Conservation (phyloP, 1,140 invertebrate species). For the Schlechtendalia chinensis region DNA sequence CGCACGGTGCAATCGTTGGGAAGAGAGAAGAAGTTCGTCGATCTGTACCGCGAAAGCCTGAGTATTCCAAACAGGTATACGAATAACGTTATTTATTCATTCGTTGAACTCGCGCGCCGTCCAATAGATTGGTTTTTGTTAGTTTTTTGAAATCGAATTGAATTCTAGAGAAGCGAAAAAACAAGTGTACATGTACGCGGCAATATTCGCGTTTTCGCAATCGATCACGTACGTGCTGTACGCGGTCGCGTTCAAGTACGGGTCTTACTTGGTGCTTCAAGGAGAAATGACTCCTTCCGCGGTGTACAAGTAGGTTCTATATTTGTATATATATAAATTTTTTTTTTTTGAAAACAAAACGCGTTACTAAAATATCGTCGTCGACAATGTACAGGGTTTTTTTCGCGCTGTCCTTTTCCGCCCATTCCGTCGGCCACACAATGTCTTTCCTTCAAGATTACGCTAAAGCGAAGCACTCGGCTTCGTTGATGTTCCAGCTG, state of each 20-base stretch:
- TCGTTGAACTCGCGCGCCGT: too few species aligned
- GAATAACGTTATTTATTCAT: too few species aligned
- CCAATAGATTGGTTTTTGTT: too few species aligned
- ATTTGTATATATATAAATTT: too few species aligned
- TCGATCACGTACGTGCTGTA: slow-evolving; percentile 74
- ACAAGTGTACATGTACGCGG: slow-evolving; percentile 65
- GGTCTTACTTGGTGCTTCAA: slow-evolving; percentile 67
- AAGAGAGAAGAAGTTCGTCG: slow-evolving; percentile 66
- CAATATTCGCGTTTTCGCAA: slow-evolving; percentile 71
- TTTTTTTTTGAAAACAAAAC: too few species aligned
- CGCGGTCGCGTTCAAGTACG: slow-evolving; percentile 70
- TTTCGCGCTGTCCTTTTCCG: slow-evolving; percentile 58
- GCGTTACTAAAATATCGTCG: not conserved
- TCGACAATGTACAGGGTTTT: slow-evolving; percentile 56
- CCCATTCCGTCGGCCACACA: slow-evolving; percentile 59
- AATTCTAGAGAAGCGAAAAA: slow-evolving; percentile 59
- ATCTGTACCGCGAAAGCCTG: slow-evolving; percentile 63
- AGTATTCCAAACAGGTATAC: slow-evolving; percentile 58
- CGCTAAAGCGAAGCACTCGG: slow-evolving; percentile 63
- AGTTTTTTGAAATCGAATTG: too few species aligned
- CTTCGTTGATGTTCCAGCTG: slow-evolving; percentile 59
- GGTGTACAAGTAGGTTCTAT: slow-evolving; percentile 78
- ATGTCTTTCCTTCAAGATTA: slow-evolving; percentile 64
- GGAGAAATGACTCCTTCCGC: slow-evolving; percentile 62
- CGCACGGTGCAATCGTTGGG: slow-evolving; percentile 74